Evolutionary conservation across 2,113 vertebrate species (phyloP).

Genomic region (Hystrix cristata): DNA sequence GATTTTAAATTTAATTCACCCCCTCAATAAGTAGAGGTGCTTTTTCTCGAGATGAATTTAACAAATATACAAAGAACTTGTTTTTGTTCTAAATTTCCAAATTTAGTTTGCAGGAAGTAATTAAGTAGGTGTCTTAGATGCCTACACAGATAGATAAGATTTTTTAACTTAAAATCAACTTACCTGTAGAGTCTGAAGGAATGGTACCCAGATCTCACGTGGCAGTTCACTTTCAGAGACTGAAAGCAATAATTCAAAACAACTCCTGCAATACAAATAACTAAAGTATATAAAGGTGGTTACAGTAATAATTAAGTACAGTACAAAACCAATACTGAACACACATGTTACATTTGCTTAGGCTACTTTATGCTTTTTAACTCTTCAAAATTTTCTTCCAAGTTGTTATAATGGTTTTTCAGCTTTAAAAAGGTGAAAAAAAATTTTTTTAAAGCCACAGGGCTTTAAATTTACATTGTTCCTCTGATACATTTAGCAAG

Average conservation of each 20-base stretch:
- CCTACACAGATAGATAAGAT: not conserved
- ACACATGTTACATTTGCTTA: conserved; percentile 50
- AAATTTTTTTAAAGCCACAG: not conserved
- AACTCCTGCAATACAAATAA: conserved; percentile 93
- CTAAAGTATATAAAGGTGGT: conserved; percentile 71
- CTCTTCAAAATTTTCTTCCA: conserved; percentile 52
- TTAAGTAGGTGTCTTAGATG: not conserved
- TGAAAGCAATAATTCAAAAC: conserved; percentile 97
- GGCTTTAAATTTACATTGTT: not conserved
- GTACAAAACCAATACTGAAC: not conserved
- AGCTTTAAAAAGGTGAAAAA: conserved; percentile 1
- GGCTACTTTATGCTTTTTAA: conserved; percentile 53
- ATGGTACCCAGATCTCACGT: conserved; percentile 94
- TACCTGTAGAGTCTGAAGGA: conserved; percentile 96
- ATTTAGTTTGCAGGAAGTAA: conserved; percentile 50
- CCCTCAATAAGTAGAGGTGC: not conserved
- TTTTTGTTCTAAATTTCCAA: conserved; percentile 56
- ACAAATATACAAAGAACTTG: not conserved
- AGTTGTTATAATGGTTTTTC: conserved; percentile 30
- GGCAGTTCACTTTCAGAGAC: conserved; percentile 97
- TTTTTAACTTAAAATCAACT: conserved; percentile 74
- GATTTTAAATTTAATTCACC: conserved; percentile 15
- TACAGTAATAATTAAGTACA: conserved; percentile 41
- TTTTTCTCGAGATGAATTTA: conserved; percentile 30
- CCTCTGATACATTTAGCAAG: conserved; percentile 22